A percentile compares a stretch with the other conserved stretches of the same genome.
Evolutionary conservation across 2,888 invertebrate genomes (phyloP).

Genomic region (Protonemura montana): DNA sequence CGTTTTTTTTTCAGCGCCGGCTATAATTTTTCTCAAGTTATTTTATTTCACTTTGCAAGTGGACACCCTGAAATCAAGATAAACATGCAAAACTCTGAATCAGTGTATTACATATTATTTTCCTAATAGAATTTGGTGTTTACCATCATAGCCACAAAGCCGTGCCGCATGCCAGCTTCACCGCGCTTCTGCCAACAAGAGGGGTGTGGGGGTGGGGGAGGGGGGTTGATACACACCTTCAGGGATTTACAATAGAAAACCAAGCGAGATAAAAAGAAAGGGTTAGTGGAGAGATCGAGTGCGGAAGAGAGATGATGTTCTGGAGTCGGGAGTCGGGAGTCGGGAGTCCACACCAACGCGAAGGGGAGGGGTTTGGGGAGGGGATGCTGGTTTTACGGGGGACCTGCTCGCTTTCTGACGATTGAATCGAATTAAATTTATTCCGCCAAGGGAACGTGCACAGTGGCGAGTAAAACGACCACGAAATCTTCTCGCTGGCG

Average conservation of each 20-base stretch:
- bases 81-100: conserved; percentile 28
- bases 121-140: conserved; percentile 37
- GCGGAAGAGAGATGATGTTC: conserved; percentile 3
- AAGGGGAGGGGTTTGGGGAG: background rate
- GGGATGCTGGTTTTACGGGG: background rate
- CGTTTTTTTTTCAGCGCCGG: background rate
- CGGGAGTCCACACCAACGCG: no score
- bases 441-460: conserved; percentile 34
- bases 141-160: conserved; percentile 21
- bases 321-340: background rate
- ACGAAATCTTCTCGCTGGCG: conserved; percentile 28
- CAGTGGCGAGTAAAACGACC: conserved; percentile 38
- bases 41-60: background rate
- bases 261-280: conserved; percentile 20
- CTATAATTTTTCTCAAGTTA: background rate
- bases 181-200: background rate
- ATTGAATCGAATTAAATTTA: conserved; percentile 42
- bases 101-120: conserved; percentile 23
- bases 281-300: conserved; percentile 10
- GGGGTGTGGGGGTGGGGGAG: background rate
- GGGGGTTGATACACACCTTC: background rate
- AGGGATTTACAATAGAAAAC: conserved; percentile 21
- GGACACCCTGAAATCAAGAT: conserved; percentile 33
- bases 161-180: background rate
- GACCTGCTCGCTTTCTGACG: conserved; percentile 15